Base-by-base conservation (phyloP, 1,140 invertebrate species). In the Reticulitermes speratus region DNA sequence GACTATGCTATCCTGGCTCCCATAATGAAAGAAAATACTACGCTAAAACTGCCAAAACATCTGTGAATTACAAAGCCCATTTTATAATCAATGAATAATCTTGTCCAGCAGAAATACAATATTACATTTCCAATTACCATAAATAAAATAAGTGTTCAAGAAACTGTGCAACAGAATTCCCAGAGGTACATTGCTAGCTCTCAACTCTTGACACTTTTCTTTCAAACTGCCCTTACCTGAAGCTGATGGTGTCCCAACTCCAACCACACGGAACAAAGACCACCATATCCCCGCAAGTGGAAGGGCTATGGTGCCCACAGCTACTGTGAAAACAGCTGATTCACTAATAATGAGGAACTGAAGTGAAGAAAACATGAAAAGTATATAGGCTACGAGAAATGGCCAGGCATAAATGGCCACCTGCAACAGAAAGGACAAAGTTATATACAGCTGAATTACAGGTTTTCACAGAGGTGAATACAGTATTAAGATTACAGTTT, bases 241-340 rank as follows among this genome's bases (percentile, higher is more conserved):
- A 25, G 65, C 9, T 30, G 65, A 75, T n/a, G 65, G 25, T n/a
- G 65, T 30, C n/a, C 2, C 25, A 65, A 7, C 59, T n/a, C 59
- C 59, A 21, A 87, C 75, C 90, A 93, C 91, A 87, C 91, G 91
- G 88, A 93, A 93, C 84, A 94, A 89, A n/a, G 93, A 93, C 93
- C 93, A 94, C 93, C 93, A 94, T 85, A 94, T 91, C 7, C 92
- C 92, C 8, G 92, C 91, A 6, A 94, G 82, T 19, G 93, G 93
- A 44, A 94, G 89, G 5, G 92, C 91, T 14, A 91, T 89, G 38
- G 92, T 92, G 30, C 91, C 90, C 21, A 92, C 89, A 23, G 93
- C 92, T 21, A 94, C 90, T 8, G 92, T 93, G 87, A 94, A 93
- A 7, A 94, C 92, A 19, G 93, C 92, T 48, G 92, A 94, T 88